phyloP scores from a whole-genome alignment of 2,113 vertebrate genomes.

The Plestiodon gilberti region DNA sequence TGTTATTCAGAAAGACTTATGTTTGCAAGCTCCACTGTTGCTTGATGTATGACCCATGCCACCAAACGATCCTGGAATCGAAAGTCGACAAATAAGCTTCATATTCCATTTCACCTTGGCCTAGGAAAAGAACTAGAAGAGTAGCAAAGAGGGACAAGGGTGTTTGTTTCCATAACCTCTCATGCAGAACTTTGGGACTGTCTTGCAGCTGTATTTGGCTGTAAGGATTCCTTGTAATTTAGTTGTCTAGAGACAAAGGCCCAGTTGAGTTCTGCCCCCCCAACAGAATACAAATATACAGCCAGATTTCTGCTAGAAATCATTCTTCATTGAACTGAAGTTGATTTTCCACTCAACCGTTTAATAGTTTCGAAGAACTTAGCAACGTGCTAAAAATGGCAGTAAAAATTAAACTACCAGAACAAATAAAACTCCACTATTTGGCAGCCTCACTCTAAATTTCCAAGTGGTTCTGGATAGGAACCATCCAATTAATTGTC shows the following conservation, averaged over 20 bases:
- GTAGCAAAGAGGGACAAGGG: neutral
- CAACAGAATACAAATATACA: neutral
- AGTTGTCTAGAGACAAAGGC: neutral
- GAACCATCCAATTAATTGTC: neutral
- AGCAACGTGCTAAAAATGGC: neutral
- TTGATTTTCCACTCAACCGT: constrained; percentile 1
- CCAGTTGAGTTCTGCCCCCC: neutral
- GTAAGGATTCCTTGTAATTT: too few species aligned
- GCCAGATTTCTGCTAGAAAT: constrained; percentile 8
- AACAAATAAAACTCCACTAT: constrained; percentile 13
- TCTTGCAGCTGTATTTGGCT: too few species aligned
- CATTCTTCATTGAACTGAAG: constrained; percentile 25
- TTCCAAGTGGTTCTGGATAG: constrained; percentile 32
- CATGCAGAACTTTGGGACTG: too few species aligned
- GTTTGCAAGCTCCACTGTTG: neutral
- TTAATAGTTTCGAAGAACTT: constrained; percentile 13
- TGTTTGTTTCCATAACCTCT: neutral
- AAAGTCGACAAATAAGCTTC: constrained; percentile 33
- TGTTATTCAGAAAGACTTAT: too few species aligned
- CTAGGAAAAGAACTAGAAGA: neutral
- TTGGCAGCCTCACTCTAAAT: constrained; percentile 9
- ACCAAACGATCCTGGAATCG: neutral
- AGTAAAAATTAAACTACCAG: neutral
- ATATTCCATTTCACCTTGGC: neutral
- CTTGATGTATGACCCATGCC: constrained; percentile 33